These are phyloP conservation scores for Planococcus citri DNA, from an alignment of 1,140 invertebrate species.

Conservation along the genomic window DNA sequence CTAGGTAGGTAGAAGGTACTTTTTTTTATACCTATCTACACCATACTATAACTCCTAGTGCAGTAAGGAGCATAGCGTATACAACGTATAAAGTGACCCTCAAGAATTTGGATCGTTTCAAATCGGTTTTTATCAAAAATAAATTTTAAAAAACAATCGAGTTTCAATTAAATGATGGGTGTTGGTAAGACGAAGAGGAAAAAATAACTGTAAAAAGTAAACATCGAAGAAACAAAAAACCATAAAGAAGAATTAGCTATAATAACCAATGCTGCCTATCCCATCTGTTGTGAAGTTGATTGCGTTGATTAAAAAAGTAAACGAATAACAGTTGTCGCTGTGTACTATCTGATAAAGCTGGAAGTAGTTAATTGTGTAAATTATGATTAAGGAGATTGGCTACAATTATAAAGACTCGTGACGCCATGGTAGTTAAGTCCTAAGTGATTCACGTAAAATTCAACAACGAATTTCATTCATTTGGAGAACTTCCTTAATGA, in stretches of 20 bases:
- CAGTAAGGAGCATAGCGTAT: no score
- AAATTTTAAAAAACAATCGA: no score
- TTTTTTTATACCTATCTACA: no score
- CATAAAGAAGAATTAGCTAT: not conserved
- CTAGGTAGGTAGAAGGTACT: no score
- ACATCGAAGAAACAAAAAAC: no score
- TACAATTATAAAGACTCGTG: constrained; percentile 3
- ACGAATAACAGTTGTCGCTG: constrained; percentile 2
- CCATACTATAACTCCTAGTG: no score
- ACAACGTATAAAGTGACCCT: no score
- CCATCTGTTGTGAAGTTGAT: constrained; percentile 1
- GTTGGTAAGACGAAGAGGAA: no score
- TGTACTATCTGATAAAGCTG: constrained; percentile 6
- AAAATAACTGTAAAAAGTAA: no score
- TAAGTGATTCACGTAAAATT: constrained; percentile 7
- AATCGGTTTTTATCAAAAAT: no score
- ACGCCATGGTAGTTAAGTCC: constrained; percentile 1
- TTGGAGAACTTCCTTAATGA: not conserved
- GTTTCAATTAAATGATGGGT: no score
- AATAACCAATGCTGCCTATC: not conserved
- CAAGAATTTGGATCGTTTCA: no score
- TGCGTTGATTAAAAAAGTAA: constrained; percentile 4
- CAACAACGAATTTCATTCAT: not conserved
- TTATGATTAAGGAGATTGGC: constrained; percentile 6
- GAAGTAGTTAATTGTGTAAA: constrained; percentile 7